Conservation (phyloP, 2,797 vertebrate genomes). For the Podarcis siculus region DNA sequence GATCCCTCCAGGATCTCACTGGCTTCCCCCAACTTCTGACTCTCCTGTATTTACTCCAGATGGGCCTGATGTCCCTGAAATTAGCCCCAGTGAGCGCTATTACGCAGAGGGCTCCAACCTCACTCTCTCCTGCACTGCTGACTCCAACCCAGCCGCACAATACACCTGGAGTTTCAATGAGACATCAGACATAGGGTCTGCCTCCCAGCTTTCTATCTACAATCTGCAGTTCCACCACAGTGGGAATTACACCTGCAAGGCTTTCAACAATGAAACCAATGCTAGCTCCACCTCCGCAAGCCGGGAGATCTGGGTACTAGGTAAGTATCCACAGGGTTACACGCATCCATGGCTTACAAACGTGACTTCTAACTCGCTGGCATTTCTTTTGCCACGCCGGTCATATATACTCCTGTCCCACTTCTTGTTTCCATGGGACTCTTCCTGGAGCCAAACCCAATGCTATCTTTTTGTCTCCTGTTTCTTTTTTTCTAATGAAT, state of each 20-base stretch:
- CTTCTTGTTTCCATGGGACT: not conserved
- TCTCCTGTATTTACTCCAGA: slow-evolving; percentile 42
- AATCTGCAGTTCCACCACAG: not conserved
- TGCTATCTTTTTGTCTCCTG: not conserved
- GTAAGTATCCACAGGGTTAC: slow-evolving; percentile 44
- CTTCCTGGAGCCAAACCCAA: not conserved
- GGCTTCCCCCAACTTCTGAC: not conserved
- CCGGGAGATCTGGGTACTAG: slow-evolving; percentile 19
- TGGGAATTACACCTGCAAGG: slow-evolving; percentile 45
- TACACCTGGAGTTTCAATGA: slow-evolving; percentile 43
- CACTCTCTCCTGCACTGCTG: slow-evolving; percentile 26
- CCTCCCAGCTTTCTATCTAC: slow-evolving; percentile 1
- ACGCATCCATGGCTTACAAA: not conserved
- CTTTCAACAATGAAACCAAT: slow-evolving; percentile 28
- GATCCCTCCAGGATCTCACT: too few species aligned
- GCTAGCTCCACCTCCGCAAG: not conserved
- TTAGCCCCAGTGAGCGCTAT: not conserved
- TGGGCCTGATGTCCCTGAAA: slow-evolving; percentile 49
- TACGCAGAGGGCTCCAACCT: not conserved
- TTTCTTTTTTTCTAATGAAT: not conserved
- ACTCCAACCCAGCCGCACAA: slow-evolving; percentile 45
- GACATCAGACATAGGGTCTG: accelerated
- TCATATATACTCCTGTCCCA: not conserved
- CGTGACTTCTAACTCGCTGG: not conserved
- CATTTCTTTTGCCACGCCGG: not conserved